These are phyloP conservation scores for Epinephelus malabaricus DNA, from an alignment of 2,797 vertebrate genomes.

Conservation along the genomic window DNA sequence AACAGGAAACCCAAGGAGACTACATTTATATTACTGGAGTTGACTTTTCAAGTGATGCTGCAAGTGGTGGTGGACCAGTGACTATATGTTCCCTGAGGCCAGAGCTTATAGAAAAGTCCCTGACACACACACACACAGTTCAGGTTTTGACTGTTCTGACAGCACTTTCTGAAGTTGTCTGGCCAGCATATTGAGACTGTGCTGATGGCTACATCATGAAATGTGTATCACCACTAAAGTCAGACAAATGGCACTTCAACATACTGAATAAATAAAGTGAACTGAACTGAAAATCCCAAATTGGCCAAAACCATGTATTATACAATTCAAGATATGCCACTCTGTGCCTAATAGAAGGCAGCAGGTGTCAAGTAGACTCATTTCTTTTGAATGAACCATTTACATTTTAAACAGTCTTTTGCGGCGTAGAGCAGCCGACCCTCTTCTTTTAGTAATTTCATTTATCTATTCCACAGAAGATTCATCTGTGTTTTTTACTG, in stretches of 20 bases:
- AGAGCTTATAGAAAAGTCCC: neutral
- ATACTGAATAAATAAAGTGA: slow-evolving; percentile 4
- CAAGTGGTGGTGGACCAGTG: neutral
- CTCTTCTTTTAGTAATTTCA: neutral
- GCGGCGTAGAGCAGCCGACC: no score
- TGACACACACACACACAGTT: neutral
- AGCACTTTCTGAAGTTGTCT: neutral
- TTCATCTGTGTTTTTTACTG: neutral
- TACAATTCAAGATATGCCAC: neutral
- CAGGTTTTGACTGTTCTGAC: neutral
- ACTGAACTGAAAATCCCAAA: neutral
- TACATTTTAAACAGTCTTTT: neutral
- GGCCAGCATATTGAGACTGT: neutral
- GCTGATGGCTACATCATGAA: neutral
- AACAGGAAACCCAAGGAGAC: slow-evolving; percentile 6
- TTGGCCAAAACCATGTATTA: neutral
- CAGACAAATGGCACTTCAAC: neutral
- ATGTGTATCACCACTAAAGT: neutral
- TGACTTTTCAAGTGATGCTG: slow-evolving; percentile 8
- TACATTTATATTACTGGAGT: neutral
- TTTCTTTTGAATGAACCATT: neutral
- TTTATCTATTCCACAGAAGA: neutral
- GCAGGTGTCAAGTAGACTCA: neutral
- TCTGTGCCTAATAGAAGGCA: neutral
- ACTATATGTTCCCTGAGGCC: neutral